Evolutionary conservation across 2,888 invertebrate genomes (phyloP).

Genomic region (Hirtodrosophila cameraria): DNA sequence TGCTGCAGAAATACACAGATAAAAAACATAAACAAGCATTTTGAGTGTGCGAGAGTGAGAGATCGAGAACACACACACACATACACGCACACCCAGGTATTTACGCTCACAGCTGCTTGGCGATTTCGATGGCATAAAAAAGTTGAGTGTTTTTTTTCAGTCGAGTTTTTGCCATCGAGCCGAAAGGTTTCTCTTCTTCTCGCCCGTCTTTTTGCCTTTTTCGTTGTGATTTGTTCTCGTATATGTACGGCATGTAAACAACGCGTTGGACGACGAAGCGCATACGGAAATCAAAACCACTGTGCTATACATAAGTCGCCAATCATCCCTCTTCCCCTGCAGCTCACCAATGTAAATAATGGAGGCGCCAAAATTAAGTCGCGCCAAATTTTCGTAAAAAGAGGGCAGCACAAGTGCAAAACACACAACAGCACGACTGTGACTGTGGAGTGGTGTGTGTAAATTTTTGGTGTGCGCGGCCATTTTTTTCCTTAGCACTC

Average conservation of each 20-base stretch:
- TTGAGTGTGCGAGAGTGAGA: constrained; percentile 39
- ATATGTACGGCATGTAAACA: constrained; percentile 61
- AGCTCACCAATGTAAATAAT: constrained; percentile 28
- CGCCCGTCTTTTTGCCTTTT: constrained; percentile 57
- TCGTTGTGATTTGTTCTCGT: constrained; percentile 59
- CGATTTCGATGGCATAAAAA: constrained; percentile 57
- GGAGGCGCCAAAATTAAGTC: constrained; percentile 48
- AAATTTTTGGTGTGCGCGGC: constrained; percentile 81
- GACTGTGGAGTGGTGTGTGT: constrained; percentile 60
- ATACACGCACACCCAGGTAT: constrained; percentile 31
- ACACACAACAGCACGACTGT: constrained; percentile 46
- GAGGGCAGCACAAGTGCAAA: constrained; percentile 68
- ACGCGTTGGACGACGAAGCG: constrained; percentile 32
- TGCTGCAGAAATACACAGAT: constrained; percentile 58
- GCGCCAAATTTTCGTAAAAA: constrained; percentile 57
- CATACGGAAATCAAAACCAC: constrained; percentile 26
- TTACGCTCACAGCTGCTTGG: constrained; percentile 49
- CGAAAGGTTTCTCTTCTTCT: constrained; percentile 64
- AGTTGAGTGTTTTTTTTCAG: constrained; percentile 83
- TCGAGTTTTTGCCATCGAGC: constrained; percentile 83
- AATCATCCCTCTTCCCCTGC: neutral
- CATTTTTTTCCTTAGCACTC: constrained; percentile 77
- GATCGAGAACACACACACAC: constrained; percentile 20
- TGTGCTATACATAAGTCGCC: constrained; percentile 26
- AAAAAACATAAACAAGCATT: constrained; percentile 79